Evolutionary conservation across 2,797 vertebrate species (phyloP).

Genomic region (Lindbergichthys nudifrons): DNA sequence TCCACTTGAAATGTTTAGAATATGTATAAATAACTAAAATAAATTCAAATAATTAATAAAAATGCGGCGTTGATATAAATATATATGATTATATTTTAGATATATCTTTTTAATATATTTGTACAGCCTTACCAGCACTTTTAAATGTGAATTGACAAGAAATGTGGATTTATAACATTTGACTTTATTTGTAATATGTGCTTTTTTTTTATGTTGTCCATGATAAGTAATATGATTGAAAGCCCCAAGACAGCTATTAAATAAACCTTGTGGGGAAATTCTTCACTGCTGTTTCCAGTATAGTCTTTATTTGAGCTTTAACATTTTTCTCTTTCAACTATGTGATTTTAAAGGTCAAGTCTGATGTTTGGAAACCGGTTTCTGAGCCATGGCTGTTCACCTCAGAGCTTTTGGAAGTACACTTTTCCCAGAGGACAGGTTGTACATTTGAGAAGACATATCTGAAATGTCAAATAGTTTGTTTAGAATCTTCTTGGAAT

Average conservation of each 20-base stretch:
- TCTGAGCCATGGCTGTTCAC: constrained; percentile 8
- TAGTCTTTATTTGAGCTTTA: constrained; percentile 13
- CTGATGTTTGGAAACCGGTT: constrained; percentile 25
- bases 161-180: no score
- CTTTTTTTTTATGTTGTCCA: background rate
- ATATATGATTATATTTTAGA: no score
- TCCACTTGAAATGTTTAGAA: background rate
- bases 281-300: background rate
- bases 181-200: background rate
- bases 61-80: no score
- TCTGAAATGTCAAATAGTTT: constrained; percentile 40
- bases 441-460: constrained; percentile 2
- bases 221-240: background rate
- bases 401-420: constrained; percentile 25
- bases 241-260: background rate
- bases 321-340: constrained; percentile 17
- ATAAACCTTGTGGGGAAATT: background rate
- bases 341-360: constrained; percentile 46
- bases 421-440: constrained; percentile 11
- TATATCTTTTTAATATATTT: no score
- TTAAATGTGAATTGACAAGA: no score
- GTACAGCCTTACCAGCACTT: no score
- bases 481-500: background rate
- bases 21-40: background rate
- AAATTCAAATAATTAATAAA: background rate